Base-by-base conservation (phyloP, 2,797 vertebrate genomes). In the Thalassophryne amazonica region DNA sequence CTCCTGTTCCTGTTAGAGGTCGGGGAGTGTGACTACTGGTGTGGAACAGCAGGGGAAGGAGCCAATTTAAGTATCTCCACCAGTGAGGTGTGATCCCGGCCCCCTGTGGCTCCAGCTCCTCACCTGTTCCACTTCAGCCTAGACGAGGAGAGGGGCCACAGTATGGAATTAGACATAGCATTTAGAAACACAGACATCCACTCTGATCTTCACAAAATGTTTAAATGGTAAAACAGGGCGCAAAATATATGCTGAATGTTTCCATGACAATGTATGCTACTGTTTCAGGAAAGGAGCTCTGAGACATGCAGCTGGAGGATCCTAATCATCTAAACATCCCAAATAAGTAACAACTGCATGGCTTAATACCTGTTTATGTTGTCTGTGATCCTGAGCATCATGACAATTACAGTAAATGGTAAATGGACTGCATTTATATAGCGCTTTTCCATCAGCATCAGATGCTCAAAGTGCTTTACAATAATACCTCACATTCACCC, bases 91-190 rank as follows among this genome's bases (percentile, higher is more conserved):
- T 76, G 71, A 80, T 80, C 71, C 57, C 15, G 2, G 62, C 60
- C 76, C 71, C 55, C 2, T 47, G 70, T 63, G 77, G 58, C 55
- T 67, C n/a, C 0, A 32, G 56, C 63, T 77, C 53, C 73, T 79
- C 69, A 86, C 76, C 81, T 86, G 72, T 82, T 84, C 53, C 65
- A 75, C 78, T 83, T 78, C 82, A 61, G 50, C 29, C 59, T 66
- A 19, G 61, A 60, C 69, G 57, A 73, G 61, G 30, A 69, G 69
- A 61, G 42, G 53, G 49, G 49, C 68, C 60, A 63, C 46, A 71
- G 60, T 52, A 33, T 45, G 34, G 80, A 76, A 84, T 85, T 81
- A 81, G 75, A 81, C 68, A 76, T 75, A 81, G 54, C 35, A 45
- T 66, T 79, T 79, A 61, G 78, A 48, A 55, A 71, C 50, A 60